Conservation (phyloP, 1,140 invertebrate species). For the Brachystomella parvula region DNA sequence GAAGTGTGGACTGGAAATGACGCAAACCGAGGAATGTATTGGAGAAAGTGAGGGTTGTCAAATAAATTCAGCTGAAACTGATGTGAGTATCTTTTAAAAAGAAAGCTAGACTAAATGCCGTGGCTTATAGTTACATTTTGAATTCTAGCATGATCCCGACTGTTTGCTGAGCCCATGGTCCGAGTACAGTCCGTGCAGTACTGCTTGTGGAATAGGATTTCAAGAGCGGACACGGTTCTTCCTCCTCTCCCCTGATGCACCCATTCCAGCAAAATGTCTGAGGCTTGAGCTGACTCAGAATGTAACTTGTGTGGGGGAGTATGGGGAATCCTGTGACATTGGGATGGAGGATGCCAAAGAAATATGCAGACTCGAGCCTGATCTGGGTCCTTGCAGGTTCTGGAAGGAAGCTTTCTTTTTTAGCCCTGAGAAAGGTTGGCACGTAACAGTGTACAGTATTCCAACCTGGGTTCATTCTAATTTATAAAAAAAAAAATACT, state of each 20-base stretch:
- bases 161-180: constrained; percentile 59
- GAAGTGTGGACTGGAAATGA: constrained; percentile 44
- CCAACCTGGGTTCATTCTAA: too few species aligned
- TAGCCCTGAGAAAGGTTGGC: constrained; percentile 42
- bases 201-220: constrained; percentile 60
- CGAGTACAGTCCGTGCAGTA: constrained; percentile 65
- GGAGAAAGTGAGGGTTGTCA: constrained; percentile 13
- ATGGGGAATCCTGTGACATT: constrained; percentile 40
- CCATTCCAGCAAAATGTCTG: constrained; percentile 40
- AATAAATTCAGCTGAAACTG: background rate
- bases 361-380: constrained; percentile 63
- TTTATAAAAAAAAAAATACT: too few species aligned
- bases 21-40: constrained; percentile 41
- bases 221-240: constrained; percentile 56
- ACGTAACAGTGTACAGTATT: too few species aligned
- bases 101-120: background rate
- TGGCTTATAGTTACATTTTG: background rate
- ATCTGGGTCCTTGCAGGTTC: constrained; percentile 73
- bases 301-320: constrained; percentile 36
- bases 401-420: constrained; percentile 67
- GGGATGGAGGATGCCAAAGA: constrained; percentile 44
- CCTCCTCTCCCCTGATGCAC: constrained; percentile 10
- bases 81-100: background rate
- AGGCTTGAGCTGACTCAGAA: constrained; percentile 28
- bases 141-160: constrained; percentile 29